Conservation (phyloP, 2,888 invertebrate genomes). For the Cecidostiba fungosa region DNA sequence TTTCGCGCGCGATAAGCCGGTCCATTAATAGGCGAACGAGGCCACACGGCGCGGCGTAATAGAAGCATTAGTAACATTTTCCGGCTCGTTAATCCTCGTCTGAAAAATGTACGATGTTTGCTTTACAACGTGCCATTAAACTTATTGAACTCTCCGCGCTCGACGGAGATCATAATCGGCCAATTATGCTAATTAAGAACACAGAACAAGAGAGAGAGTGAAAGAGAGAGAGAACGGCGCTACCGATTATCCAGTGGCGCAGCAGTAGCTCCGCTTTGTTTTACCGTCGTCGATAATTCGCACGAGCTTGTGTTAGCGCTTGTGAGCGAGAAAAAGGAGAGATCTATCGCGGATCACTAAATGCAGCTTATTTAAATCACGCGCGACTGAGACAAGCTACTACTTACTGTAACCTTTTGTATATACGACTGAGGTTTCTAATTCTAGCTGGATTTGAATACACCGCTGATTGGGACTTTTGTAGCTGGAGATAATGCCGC, state of each 20-base stretch:
- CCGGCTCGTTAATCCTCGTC: conserved; percentile 59
- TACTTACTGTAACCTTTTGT: neutral
- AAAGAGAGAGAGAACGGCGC: conserved; percentile 33
- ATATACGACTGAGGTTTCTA: neutral
- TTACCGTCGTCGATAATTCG: neutral
- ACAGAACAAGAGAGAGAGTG: conserved; percentile 19
- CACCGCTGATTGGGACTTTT: conserved; percentile 48
- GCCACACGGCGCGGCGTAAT: conserved; percentile 43
- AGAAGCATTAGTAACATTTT: conserved; percentile 63
- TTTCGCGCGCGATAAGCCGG: conserved; percentile 42
- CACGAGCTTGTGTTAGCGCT: neutral
- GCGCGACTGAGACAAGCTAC: too few relatives aligned
- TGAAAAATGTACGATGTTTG: conserved; percentile 58
- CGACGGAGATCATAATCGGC: conserved; percentile 56
- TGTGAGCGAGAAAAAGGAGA: neutral
- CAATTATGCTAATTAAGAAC: conserved; percentile 63
- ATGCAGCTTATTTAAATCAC: conserved; percentile 38
- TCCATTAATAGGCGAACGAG: conserved; percentile 49
- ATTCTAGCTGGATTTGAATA: conserved; percentile 30
- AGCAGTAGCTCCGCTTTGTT: neutral
- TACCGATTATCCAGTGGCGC: conserved; percentile 36
- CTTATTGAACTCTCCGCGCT: conserved; percentile 54
- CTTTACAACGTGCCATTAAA: conserved; percentile 58
- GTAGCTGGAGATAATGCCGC: conserved; percentile 29
- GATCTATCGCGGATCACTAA: neutral